phyloP scores from a whole-genome alignment of 2,113 vertebrate genomes.

The Micronycteris hirsuta region DNA sequence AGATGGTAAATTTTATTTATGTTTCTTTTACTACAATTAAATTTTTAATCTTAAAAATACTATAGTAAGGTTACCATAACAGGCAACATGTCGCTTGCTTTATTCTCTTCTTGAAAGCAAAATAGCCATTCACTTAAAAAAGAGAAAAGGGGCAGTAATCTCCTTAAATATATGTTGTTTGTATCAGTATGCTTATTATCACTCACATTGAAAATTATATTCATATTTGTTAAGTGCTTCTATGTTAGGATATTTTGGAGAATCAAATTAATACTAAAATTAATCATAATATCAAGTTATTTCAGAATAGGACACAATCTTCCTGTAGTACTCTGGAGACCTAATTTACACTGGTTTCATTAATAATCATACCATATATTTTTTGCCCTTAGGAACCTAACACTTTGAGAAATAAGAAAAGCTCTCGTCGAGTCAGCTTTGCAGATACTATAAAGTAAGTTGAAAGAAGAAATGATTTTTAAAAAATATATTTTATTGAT shows the following conservation, averaged over 20 bases:
- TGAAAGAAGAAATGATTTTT: no score
- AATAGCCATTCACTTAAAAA: background rate
- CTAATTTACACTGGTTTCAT: constrained; percentile 16
- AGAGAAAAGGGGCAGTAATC: background rate
- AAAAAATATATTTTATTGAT: no score
- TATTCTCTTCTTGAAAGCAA: background rate
- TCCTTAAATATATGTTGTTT: constrained; percentile 13
- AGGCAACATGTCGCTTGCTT: background rate
- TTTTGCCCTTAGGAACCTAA: constrained; percentile 71
- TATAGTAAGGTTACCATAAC: background rate
- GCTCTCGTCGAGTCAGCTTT: constrained; percentile 85
- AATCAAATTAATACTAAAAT: background rate
- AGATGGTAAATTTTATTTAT: background rate
- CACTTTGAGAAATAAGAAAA: constrained; percentile 76
- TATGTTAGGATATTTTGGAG: background rate
- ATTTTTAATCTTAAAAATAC: background rate
- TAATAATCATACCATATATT: constrained; percentile 40
- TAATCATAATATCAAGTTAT: constrained; percentile 48
- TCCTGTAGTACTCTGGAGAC: background rate
- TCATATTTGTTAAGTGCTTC: background rate
- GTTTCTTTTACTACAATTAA: background rate
- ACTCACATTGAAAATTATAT: constrained; percentile 23
- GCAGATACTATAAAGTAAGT: constrained; percentile 85
- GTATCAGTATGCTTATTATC: background rate
- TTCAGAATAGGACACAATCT: constrained; percentile 40